Conservation (phyloP, 2,797 vertebrate genomes). For the Acipenser oxyrinchus region DNA sequence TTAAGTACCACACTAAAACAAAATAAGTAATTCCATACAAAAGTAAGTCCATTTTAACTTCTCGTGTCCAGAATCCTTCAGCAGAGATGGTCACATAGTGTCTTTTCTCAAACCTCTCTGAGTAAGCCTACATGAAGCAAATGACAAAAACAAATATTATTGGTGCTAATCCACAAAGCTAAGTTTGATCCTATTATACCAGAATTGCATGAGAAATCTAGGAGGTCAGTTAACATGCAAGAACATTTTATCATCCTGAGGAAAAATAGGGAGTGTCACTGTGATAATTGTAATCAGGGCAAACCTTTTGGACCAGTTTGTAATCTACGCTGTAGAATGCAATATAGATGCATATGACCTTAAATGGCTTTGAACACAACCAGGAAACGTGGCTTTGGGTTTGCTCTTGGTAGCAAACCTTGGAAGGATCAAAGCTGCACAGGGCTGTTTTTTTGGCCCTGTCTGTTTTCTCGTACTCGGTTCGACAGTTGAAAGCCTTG, state of each 20-base stretch:
- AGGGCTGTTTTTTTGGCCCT: conserved; percentile 93
- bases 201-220: conserved; percentile 16
- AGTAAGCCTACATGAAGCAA: too few species aligned
- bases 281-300: conserved; percentile 98
- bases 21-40: too few species aligned
- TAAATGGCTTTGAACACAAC: conserved; percentile 97
- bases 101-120: too few species aligned
- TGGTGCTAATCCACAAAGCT: conserved; percentile 8
- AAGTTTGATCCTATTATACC: conserved; percentile 6
- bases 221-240: conserved; percentile 20
- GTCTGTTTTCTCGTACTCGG: conserved; percentile 97
- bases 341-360: conserved; percentile 98
- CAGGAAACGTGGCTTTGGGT: conserved; percentile 98
- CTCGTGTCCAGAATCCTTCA: too few species aligned
- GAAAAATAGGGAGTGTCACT: conserved; percentile 94
- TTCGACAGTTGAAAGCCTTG: conserved; percentile 95
- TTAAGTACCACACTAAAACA: too few species aligned
- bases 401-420: conserved; percentile 96
- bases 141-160: conserved; percentile 11
- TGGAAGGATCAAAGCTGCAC: conserved; percentile 84
- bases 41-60: too few species aligned
- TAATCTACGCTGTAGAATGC: conserved; percentile 97
- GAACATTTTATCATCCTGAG: conserved; percentile 69
- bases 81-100: too few species aligned
- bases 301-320: conserved; percentile 98